These are phyloP conservation scores for Sthenelais limicola DNA, from an alignment of 2,888 invertebrate genomes.

Conservation along the genomic window DNA sequence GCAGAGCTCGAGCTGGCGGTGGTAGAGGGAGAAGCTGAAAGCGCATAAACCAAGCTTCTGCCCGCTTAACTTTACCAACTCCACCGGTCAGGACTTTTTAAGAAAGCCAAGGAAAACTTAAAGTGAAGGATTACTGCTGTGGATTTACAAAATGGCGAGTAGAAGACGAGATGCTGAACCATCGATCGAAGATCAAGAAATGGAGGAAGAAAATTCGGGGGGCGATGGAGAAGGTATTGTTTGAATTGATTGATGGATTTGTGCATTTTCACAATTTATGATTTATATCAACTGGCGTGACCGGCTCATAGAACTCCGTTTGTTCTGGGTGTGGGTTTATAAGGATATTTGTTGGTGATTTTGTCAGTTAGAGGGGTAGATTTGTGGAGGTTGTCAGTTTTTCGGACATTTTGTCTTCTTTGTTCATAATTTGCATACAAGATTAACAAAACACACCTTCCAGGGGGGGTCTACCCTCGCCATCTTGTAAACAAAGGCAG, in stretches of 20 bases:
- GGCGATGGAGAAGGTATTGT: constrained; percentile 24
- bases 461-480: constrained; percentile 25
- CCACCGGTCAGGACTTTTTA: constrained; percentile 15
- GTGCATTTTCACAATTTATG: constrained; percentile 1
- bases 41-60: neutral
- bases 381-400: constrained; percentile 30
- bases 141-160: constrained; percentile 8
- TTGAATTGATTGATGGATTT: constrained; percentile 26
- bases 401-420: constrained; percentile 32
- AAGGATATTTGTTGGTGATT: neutral
- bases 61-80: neutral
- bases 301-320: neutral
- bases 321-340: neutral
- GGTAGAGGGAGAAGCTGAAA: neutral
- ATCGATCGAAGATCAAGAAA: constrained; percentile 45
- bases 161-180: constrained; percentile 41
- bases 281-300: neutral
- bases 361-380: neutral
- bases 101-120: constrained; percentile 5
- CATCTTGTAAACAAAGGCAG: constrained; percentile 14
- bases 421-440: constrained; percentile 42
- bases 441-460: constrained; percentile 37
- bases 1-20: neutral
- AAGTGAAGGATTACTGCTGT: neutral
- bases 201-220: constrained; percentile 37